These are phyloP conservation scores for Cygnus atratus DNA, from an alignment of 2,113 vertebrate genomes.

Conservation along the genomic window DNA sequence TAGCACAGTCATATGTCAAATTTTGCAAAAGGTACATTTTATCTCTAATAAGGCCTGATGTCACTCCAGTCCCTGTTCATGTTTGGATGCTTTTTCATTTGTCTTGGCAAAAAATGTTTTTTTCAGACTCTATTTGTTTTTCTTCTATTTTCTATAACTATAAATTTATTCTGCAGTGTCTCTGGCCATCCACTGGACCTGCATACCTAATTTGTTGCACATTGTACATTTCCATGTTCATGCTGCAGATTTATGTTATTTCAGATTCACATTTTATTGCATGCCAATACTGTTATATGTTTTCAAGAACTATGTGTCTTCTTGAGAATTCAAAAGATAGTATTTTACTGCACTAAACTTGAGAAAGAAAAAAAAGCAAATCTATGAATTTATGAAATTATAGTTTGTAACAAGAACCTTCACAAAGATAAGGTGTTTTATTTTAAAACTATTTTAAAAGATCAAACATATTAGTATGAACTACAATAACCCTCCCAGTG, in stretches of 20 bases:
- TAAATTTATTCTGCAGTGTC: not conserved
- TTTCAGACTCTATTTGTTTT: not conserved
- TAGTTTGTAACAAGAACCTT: not conserved
- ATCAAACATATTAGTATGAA: not conserved
- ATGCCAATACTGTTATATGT: not conserved
- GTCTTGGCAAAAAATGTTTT: not conserved
- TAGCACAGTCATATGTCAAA: not conserved
- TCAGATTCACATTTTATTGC: not conserved
- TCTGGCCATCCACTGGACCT: not conserved
- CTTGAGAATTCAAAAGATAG: not conserved
- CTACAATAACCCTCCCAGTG: not conserved
- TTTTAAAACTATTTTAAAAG: slow-evolving; percentile 2
- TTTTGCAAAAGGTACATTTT: not conserved
- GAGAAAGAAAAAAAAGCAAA: not conserved
- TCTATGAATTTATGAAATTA: not conserved
- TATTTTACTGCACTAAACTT: not conserved
- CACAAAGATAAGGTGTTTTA: not conserved
- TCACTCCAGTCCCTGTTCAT: not conserved
- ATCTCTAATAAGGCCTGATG: not conserved
- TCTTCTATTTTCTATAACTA: not conserved
- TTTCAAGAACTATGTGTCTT: not conserved
- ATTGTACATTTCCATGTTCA: not conserved
- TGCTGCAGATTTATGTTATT: not conserved
- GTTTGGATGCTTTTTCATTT: slow-evolving; percentile 1
- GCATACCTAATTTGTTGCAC: not conserved